phyloP scores from a whole-genome alignment of 1,140 invertebrate species.

The Lanistes nyassanus region DNA sequence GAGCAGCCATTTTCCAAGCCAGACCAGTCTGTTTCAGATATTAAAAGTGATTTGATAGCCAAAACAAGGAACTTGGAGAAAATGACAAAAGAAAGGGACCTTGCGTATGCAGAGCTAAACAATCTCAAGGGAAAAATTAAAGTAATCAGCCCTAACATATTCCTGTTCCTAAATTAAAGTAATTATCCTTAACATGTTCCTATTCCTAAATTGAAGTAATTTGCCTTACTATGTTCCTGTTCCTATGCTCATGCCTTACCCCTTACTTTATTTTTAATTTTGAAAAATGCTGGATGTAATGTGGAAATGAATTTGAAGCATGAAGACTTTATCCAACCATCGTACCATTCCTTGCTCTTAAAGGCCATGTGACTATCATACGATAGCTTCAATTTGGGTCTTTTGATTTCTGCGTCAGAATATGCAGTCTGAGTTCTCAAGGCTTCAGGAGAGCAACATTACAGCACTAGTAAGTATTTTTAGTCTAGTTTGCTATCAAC shows the following conservation, averaged over 20 bases:
- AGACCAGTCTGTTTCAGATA: slow-evolving; percentile 33
- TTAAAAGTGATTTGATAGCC: slow-evolving; percentile 26
- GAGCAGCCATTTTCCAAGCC: slow-evolving; percentile 34
- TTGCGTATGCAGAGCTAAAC: slow-evolving; percentile 26
- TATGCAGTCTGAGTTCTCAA: slow-evolving; percentile 20
- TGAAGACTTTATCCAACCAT: too few relatives aligned
- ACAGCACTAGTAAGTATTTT: slow-evolving; percentile 11
- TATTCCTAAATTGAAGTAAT: too few relatives aligned
- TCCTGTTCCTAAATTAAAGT: too few relatives aligned
- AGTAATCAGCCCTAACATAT: neutral
- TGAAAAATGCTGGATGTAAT: too few relatives aligned
- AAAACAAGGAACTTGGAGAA: slow-evolving; percentile 38
- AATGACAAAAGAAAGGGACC: slow-evolving; percentile 27
- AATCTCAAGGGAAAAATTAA: slow-evolving; percentile 29
- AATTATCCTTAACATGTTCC: too few relatives aligned
- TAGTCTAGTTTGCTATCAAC: too few relatives aligned
- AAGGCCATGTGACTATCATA: too few relatives aligned
- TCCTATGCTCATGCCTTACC: too few relatives aligned
- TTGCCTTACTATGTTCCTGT: too few relatives aligned
- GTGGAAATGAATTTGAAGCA: too few relatives aligned
- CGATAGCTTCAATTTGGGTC: neutral
- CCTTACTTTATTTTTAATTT: too few relatives aligned
- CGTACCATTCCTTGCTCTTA: too few relatives aligned
- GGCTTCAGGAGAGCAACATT: slow-evolving; percentile 23
- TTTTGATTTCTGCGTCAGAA: neutral